phyloP scores from a whole-genome alignment of 2,797 vertebrate species.

The Chiroxiphia lanceolata region DNA sequence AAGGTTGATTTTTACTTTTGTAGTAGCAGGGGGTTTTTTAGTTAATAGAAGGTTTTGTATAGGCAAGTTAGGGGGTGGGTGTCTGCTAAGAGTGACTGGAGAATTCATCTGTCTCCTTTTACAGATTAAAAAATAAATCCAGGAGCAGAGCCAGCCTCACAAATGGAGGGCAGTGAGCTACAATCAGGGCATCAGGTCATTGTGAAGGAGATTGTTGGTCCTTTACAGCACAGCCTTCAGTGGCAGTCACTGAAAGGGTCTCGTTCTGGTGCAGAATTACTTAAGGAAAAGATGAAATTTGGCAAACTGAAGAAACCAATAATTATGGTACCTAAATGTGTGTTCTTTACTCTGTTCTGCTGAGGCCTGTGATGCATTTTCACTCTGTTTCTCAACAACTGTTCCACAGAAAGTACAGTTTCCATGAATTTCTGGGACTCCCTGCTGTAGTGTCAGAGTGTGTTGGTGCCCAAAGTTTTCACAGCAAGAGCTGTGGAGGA shows the following conservation, averaged over 20 bases:
- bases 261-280: neutral
- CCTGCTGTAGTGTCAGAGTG: neutral
- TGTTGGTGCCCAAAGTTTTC: neutral
- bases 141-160: neutral
- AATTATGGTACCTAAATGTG: neutral
- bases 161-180: neutral
- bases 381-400: neutral
- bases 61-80: neutral
- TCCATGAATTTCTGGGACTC: neutral
- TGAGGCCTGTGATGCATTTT: neutral
- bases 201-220: neutral
- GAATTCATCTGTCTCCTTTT: neutral
- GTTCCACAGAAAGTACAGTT: neutral
- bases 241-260: neutral
- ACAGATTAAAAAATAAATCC: neutral
- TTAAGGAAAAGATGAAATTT: neutral
- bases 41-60: neutral
- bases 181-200: neutral
- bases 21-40: accelerated
- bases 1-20: neutral
- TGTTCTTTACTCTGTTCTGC: neutral
- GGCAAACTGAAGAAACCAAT: neutral
- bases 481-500: neutral
- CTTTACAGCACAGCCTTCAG: neutral
- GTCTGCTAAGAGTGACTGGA: neutral